Base-by-base conservation (phyloP, 2,888 invertebrate species). In the Andrena praecox region DNA sequence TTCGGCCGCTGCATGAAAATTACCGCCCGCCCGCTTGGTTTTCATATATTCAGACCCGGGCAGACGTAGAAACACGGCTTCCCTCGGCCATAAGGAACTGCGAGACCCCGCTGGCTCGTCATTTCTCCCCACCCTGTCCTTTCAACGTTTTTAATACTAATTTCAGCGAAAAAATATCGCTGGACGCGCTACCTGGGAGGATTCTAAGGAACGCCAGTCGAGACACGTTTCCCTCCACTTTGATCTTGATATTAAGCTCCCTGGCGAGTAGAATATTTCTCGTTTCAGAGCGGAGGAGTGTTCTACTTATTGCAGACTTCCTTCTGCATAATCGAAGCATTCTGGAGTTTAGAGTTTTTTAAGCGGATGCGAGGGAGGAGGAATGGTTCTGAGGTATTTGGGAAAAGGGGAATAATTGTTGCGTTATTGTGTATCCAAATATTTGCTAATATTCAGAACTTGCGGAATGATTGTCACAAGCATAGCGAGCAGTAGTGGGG, bases 11-110 rank as follows among this genome's bases (percentile, higher is more conserved):
- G 64, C 68, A 42, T 52, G 73, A 64, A 78, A 78, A 78, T 74
- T 74, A 74, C 62, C 29, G 42, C 42, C 66, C 66, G 71, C 35
- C 35, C 52, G 52, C 42, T 52, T 54, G 72, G 72, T 78, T 77
- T 68, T 68, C 74, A 66, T 59, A 66, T 66, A 77, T 74, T 78
- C 75, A 78, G 27, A n/a, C 33, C 10, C 4, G 60, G 20, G 29
- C 50, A 63, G 42, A 64, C 64, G 62, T 29, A 27, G 48, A 62
- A 69, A 69, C 68, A 60, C 29, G 29, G 33, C 10, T 29, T 35
- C n/a, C 68, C 69, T 75, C 62, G 52, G 67, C 42, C 33, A 29
- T 16, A 75, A 50, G 59, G 67, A 67, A 74, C 54, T 27, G 24
- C 42, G 52, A n/a, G 20, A 20, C 20, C 56, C 12, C n/a, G 56